phyloP scores from a whole-genome alignment of 2,888 invertebrate species.

The Prenolepis imparis region DNA sequence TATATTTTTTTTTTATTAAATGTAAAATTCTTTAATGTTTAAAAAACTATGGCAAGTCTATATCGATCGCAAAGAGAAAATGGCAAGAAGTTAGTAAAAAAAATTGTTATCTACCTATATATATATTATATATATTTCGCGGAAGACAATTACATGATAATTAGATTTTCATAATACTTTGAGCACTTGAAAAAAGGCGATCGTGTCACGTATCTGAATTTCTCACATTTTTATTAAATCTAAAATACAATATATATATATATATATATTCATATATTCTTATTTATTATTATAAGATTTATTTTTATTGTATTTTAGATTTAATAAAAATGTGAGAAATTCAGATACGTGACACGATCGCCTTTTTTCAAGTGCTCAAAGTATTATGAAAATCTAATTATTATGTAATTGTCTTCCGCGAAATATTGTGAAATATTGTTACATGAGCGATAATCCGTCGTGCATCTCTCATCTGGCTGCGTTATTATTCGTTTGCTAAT shows the following conservation, averaged over 20 bases:
- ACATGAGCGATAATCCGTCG: background rate
- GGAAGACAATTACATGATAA: background rate
- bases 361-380: background rate
- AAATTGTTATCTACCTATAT: background rate
- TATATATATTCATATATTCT: background rate
- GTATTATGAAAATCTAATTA: background rate
- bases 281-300: background rate
- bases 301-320: background rate
- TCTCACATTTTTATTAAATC: background rate
- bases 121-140: background rate
- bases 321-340: background rate
- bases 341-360: background rate
- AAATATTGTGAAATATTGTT: background rate
- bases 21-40: background rate
- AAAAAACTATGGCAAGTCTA: background rate
- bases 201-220: background rate
- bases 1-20: too few relatives aligned
- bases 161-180: background rate
- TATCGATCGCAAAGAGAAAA: background rate
- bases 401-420: background rate
- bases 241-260: background rate
- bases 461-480: background rate
- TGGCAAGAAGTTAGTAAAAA: background rate
- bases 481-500: background rate
- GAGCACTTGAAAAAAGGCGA: background rate